Conservation (phyloP, 1,140 invertebrate species). For the Goniozus legneri region DNA sequence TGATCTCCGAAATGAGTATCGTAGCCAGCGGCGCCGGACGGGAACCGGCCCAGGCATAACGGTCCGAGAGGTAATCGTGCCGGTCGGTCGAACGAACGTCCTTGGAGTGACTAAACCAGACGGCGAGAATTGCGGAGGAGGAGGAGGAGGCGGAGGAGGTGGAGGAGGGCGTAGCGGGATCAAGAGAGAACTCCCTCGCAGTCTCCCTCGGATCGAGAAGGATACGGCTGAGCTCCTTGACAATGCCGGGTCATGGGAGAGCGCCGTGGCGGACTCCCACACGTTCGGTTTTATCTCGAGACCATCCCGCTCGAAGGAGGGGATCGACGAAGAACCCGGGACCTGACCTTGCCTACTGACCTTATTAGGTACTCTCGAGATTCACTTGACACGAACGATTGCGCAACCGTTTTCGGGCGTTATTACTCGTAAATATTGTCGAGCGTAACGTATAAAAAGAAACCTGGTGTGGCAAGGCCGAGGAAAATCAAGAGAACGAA, state of each 20-base stretch:
- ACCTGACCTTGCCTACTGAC: constrained; percentile 44
- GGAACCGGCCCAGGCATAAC: no score
- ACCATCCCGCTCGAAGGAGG: no score
- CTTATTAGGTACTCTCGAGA: constrained; percentile 31
- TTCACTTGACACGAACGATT: no score
- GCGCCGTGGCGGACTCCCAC: constrained; percentile 36
- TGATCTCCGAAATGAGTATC: no score
- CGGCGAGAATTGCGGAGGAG: constrained; percentile 6
- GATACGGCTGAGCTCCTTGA: constrained; percentile 30
- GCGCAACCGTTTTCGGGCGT: not conserved
- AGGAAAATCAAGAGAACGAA: no score
- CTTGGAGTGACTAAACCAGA: constrained; percentile 16
- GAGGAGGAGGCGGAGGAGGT: not conserved
- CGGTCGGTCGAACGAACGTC: constrained; percentile 10
- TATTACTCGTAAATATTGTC: no score
- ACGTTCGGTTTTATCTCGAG: constrained; percentile 35
- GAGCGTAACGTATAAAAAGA: no score
- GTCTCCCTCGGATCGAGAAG: constrained; percentile 1
- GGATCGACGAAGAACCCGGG: constrained; percentile 20
- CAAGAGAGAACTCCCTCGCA: constrained; percentile 11
- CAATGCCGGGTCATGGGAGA: constrained; percentile 47
- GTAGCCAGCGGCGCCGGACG: no score
- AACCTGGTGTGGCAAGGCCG: no score
- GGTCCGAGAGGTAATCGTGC: no score
- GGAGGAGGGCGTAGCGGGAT: no score